These are phyloP conservation scores for Calidris pugnax DNA, from an alignment of 2,113 vertebrate genomes.

Conservation along the genomic window DNA sequence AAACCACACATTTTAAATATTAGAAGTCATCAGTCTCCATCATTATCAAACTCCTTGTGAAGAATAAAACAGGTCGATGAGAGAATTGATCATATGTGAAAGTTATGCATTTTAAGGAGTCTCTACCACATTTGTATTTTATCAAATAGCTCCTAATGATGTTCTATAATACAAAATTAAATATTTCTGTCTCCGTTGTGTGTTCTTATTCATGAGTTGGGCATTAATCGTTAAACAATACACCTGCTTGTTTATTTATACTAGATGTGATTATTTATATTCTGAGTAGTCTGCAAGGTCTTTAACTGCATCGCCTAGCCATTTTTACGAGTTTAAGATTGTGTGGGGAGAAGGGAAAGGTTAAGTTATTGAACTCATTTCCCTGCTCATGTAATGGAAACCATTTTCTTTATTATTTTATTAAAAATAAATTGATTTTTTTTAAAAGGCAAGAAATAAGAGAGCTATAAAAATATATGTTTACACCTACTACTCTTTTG, in stretches of 20 bases:
- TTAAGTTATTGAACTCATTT: slow-evolving; percentile 29
- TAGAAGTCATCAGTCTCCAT: not conserved
- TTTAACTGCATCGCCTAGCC: slow-evolving; percentile 32
- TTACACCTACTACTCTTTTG: not conserved
- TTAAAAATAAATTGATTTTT: slow-evolving; percentile 61
- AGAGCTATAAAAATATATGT: not conserved
- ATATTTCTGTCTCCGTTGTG: slow-evolving; percentile 65
- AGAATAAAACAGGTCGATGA: not conserved
- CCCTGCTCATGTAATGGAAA: slow-evolving; percentile 25
- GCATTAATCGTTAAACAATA: slow-evolving; percentile 64
- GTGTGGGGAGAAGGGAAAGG: slow-evolving; percentile 36
- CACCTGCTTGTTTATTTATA: slow-evolving; percentile 68
- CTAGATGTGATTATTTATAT: slow-evolving; percentile 68
- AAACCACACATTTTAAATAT: not conserved
- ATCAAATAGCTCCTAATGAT: slow-evolving; percentile 71
- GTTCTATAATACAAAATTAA: slow-evolving; percentile 71
- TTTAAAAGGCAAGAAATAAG: slow-evolving; percentile 29
- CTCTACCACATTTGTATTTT: slow-evolving; percentile 38
- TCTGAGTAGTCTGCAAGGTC: slow-evolving; percentile 47
- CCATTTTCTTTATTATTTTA: slow-evolving; percentile 35
- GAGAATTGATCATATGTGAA: not conserved
- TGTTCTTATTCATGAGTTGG: slow-evolving; percentile 65
- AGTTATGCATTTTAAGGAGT: slow-evolving; percentile 47
- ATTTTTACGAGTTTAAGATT: slow-evolving; percentile 65
- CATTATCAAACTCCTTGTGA: not conserved